A percentile compares a stretch with the other conserved stretches of the same genome.
These are phyloP conservation scores for Alviniconcha marisindica DNA, from an alignment of 1,140 invertebrate species.

Conservation along the genomic window DNA sequence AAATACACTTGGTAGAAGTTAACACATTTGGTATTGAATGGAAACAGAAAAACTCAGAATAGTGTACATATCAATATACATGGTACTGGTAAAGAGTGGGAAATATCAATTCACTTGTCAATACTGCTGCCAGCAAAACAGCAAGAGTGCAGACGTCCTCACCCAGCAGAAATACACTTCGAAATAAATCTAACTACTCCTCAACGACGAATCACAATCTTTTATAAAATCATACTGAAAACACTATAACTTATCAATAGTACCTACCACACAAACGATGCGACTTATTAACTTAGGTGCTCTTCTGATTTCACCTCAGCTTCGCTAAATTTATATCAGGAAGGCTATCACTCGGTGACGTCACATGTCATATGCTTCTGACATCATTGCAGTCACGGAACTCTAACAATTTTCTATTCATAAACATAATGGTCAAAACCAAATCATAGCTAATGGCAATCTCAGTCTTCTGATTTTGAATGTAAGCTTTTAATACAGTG, in stretches of 20 bases:
- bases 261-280: neutral
- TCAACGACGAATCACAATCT: neutral
- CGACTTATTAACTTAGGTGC: too few species aligned
- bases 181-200: neutral
- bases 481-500: neutral
- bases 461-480: too few species aligned
- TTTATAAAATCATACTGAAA: too few species aligned
- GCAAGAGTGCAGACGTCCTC: neutral
- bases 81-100: too few species aligned
- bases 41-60: too few species aligned
- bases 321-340: constrained; percentile 26
- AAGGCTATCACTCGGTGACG: constrained; percentile 22
- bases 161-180: neutral
- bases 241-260: too few species aligned
- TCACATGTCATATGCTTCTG: constrained; percentile 51
- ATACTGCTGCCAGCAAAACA: too few species aligned
- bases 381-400: constrained; percentile 39
- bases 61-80: too few species aligned
- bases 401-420: neutral
- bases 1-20: too few species aligned
- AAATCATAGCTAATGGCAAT: constrained; percentile 9
- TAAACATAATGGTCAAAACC: neutral
- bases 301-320: constrained; percentile 12
- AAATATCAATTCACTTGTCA: too few species aligned
- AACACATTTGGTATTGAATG: too few species aligned